Evolutionary conservation across 2,113 vertebrate genomes (phyloP), one percentile per base, ranked within the genome.

Genomic region (Myotis davidii): DNA sequence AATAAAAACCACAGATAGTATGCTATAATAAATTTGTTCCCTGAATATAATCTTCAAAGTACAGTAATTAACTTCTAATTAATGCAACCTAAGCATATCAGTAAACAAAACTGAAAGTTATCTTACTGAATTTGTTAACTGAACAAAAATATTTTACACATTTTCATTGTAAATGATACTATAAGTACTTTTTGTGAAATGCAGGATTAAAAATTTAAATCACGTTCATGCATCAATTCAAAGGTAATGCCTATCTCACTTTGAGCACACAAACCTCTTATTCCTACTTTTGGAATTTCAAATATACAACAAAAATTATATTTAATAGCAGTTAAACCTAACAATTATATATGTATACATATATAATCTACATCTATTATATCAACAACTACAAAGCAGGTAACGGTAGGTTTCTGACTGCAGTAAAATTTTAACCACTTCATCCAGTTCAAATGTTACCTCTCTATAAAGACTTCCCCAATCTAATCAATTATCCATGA

Each of bases 61-160:
- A 81, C 0, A 89, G 18, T 48, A 54, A 85, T 88, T 45, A 74
- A 94, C 91, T 52, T 56, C 70, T 89, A 83, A 82, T 56, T 86
- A 78, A 88, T 64, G 72, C 90, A 94, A 94, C 13, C 29, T 70
- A 17, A 73, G 23, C 8, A 87, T 0, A 92, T 6, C 25, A 56
- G 45, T n/a, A 96, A 96, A 77, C 17, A 92, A 65, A 81, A 85
- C 37, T 89, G 8, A 9, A 85, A 83, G 52, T 48, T 77, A 72
- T 13, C 45, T 70, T 84, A 86, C 0, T 72, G n/a, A 70, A 48
- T 73, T 9, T 74, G 54, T 42, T 79, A 67, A 85, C 4, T 9
- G 25, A n/a, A 70, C 21, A 77, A 88, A 89, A 88, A 59, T 39
- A 67, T 64, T 82, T 91, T 74, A 91, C 12, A 67, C 10, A 78